Evolutionary conservation across 1,140 invertebrate species (phyloP), one percentile per base, ranked within the genome.

Genomic region (Ganaspis sp.): DNA sequence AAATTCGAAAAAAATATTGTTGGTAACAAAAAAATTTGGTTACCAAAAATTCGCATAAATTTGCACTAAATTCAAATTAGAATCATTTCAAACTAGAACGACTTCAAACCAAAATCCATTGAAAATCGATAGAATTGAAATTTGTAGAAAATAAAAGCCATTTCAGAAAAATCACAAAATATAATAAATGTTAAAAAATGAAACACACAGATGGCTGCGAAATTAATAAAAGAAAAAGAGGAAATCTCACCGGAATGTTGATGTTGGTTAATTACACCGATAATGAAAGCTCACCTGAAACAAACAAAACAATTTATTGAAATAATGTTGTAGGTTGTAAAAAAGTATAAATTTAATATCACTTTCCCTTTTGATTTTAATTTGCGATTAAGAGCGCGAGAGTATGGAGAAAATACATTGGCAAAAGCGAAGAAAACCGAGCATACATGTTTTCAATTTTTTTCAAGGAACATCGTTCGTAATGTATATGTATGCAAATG

Each of bases 221-320:
- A 40, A 40, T 40, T 11, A 40, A n/a, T 45, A 64, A 15, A 34
- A 64, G 8, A n/a, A 34, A 64, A 29, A 15, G 12, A 15, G 2
- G 21, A 64, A n/a, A 34, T 34, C 23, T n/a, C 15, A 64, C 58
- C 58, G 4, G 19, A n/a, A 64, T 5, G n/a, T 34, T 64, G 12
- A 4, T 26, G 4, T 29, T 19, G 54, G 21, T 15, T 29, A 64
- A n/a, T 15, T 15, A 15, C 58, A 26, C 21, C 17, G 6, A 58
- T 64, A 34, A 64, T 64, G 58, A 29, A 64, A 9, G 58, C 12
- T 64, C 21, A 34, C 58, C 58, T 64, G 58, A 64, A 64, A 64
- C 58, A 64, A 64, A 29, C 23, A 26, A 64, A 64, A n/a, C 9
- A 29, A 15, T n/a, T 15, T 3, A 34, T 64, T 64, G 23, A 64